Evolutionary conservation across 1,140 invertebrate genomes (phyloP), one percentile per base, ranked within the genome.

Genomic region (Drosophila rufa): DNA sequence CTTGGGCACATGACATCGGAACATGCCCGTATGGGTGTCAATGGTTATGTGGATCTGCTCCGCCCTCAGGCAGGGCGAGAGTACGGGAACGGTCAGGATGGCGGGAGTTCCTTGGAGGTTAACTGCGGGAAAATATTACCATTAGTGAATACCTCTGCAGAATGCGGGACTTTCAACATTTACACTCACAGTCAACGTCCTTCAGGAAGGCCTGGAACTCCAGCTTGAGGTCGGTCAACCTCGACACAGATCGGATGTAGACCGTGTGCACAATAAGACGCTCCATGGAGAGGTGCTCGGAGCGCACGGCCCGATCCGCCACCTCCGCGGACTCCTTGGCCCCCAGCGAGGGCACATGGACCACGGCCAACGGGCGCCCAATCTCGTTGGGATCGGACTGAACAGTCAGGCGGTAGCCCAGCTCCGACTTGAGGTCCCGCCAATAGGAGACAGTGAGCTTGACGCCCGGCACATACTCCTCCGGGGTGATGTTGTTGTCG

Each of bases 221-320:
- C 69, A 96, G 95, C 93, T 97, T 97, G n/a, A 99, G 94, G 89
- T 98, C 97, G 38, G 94, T 94, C 7, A 99, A 94, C 19, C 97
- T 94, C 76, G 96, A 96, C 57, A 96, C 95, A 1, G 98, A 98
- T 66, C 99, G 94, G 30, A 99, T 96, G 93, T 99, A 98, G 85
- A 99, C 98, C 0, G 98, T 99, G 86, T 99, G 97, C n/a, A 99
- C 98, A n/a, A 99, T 94, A 48, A 99, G 94, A 48, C 97, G 96
- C 94, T 99, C 98, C 95, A 99, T 97, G 2, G 98, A 99, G 2
- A 99, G 94, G 75, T 97, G 95, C 93, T 98, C 97, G 36, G 97
- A 97, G 56, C 96, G 95, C 51, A 98, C 95, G 5, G 96, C 96
- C 77, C 96, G 94, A 79, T 97, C 96, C 30, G 96, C 96, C 58